Conservation (phyloP, 2,797 vertebrate species). For the Cyprinodon diabolis region DNA sequence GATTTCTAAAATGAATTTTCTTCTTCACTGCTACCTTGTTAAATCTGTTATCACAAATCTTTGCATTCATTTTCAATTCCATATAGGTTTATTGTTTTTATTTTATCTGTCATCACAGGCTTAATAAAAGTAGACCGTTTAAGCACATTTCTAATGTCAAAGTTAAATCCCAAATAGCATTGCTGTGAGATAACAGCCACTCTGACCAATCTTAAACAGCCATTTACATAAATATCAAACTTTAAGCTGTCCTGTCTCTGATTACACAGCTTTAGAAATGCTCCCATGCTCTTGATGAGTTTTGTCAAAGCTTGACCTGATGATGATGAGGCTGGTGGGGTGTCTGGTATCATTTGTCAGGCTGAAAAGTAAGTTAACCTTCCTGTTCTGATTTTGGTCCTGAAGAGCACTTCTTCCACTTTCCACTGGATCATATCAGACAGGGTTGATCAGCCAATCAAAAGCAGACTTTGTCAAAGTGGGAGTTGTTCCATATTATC, state of each 20-base stretch:
- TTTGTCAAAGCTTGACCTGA: not conserved
- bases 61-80: not conserved
- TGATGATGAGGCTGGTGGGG: not conserved
- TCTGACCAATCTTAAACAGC: not conserved
- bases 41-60: not conserved
- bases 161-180: not conserved
- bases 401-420: not conserved
- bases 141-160: not conserved
- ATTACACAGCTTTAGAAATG: not conserved
- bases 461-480: too few relatives aligned
- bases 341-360: not conserved
- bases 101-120: constrained; percentile 4
- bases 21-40: constrained; percentile 32
- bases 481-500: not conserved
- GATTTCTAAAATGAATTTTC: constrained; percentile 43
- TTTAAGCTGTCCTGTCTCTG: not conserved
- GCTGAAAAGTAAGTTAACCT: not conserved
- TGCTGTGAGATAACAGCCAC: not conserved
- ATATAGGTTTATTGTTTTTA: not conserved
- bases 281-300: not conserved
- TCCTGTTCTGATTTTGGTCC: not conserved
- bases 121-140: constrained; percentile 7
- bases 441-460: too few relatives aligned
- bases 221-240: not conserved
- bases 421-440: too few relatives aligned